Percentiles rank a stretch among this genome's conserved stretches.
Conservation (phyloP, 2,113 vertebrate species). For the Alaudala cheleensis region DNA sequence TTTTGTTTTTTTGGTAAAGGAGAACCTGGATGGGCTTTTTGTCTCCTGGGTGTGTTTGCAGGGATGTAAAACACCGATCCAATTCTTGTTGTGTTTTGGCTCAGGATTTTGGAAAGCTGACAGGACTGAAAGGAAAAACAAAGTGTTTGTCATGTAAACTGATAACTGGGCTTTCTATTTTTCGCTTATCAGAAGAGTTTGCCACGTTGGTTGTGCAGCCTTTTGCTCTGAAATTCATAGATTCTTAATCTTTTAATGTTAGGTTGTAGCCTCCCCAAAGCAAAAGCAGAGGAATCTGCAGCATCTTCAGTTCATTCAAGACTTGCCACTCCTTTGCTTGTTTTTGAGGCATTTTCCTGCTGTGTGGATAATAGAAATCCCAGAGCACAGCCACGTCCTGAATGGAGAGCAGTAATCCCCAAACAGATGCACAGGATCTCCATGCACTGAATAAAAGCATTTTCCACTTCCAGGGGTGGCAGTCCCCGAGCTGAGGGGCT, state of each 20-base stretch:
- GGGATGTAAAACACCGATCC: constrained; percentile 18
- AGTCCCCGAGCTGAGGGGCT: neutral
- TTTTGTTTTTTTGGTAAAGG: neutral
- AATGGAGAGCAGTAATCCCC: neutral
- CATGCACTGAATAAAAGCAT: neutral
- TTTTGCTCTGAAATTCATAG: neutral
- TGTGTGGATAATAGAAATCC: neutral
- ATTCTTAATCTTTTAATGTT: neutral
- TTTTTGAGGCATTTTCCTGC: neutral
- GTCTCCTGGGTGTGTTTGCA: neutral
- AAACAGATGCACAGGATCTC: neutral
- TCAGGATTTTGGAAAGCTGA: constrained; percentile 39
- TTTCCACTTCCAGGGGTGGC: neutral
- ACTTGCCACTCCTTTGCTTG: neutral
- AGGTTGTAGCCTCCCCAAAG: neutral
- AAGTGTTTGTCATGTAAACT: constrained; percentile 31
- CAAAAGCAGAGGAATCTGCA: neutral
- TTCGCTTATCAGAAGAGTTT: neutral
- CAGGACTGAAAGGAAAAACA: constrained; percentile 46
- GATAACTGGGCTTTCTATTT: neutral
- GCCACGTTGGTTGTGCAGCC: neutral
- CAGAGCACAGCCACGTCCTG: neutral
- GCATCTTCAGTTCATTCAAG: neutral
- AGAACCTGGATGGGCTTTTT: neutral
- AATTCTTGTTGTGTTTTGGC: constrained; percentile 17